A percentile compares a stretch with the other conserved stretches of the same genome.
Conservation (phyloP, 1,140 invertebrate species). For the Drosophila biarmipes region DNA sequence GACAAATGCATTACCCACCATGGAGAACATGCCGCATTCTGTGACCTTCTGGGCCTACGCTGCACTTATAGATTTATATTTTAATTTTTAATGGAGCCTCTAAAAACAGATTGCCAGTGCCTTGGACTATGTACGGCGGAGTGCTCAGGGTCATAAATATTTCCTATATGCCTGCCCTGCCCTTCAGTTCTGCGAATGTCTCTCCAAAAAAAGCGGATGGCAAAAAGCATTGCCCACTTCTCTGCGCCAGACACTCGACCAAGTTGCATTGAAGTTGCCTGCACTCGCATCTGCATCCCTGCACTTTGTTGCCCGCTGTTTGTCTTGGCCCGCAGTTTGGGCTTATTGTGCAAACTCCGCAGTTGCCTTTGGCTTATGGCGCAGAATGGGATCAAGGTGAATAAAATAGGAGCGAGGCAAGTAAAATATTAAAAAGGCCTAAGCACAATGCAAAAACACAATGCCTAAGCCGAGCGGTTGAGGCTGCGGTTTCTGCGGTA, state of each 20-base stretch:
- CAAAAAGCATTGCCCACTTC: constrained; percentile 62
- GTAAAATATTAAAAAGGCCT: constrained; percentile 80
- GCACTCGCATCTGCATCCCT: constrained; percentile 4
- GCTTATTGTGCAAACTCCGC: constrained; percentile 50
- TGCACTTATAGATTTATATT: constrained; percentile 19
- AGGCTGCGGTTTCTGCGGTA: constrained; percentile 29
- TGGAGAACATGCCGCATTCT: constrained; percentile 3
- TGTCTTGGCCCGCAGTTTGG: constrained; percentile 49
- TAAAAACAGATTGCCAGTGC: constrained; percentile 24
- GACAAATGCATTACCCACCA: constrained; percentile 23
- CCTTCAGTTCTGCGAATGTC: constrained; percentile 9
- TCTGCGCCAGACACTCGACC: constrained; percentile 44
- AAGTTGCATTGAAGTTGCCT: constrained; percentile 55
- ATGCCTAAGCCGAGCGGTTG: constrained; percentile 46
- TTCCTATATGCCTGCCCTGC: constrained; percentile 14
- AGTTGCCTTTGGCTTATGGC: constrained; percentile 42
- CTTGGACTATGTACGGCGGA: constrained; percentile 4
- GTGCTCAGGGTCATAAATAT: constrained; percentile 43
- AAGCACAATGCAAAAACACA: constrained; percentile 75
- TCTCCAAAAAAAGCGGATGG: constrained; percentile 3
- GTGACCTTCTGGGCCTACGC: constrained; percentile 22
- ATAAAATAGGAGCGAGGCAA: constrained; percentile 48
- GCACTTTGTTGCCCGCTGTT: constrained; percentile 19
- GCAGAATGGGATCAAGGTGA: constrained; percentile 62
- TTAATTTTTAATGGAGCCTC: constrained; percentile 37